Evolutionary conservation across 2,113 vertebrate species (phyloP).

Genomic region (Nipponia nippon): DNA sequence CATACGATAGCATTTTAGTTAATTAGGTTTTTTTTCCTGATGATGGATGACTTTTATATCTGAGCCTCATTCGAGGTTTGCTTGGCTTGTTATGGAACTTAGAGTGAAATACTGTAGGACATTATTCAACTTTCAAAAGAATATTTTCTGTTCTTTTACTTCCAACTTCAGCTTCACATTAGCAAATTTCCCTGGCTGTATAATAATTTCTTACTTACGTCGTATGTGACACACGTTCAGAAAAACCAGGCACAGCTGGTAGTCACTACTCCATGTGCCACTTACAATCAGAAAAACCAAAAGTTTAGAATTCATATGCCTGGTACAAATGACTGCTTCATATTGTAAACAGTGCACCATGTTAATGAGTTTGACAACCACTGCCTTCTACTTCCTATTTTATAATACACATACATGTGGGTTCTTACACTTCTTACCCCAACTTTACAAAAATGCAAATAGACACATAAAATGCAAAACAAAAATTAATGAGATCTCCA

Average conservation of each 20-base stretch:
- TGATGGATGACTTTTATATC: neutral
- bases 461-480: neutral
- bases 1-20: neutral
- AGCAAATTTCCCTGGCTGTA: neutral
- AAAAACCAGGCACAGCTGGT: neutral
- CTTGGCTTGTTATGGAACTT: neutral
- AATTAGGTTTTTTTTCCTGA: neutral
- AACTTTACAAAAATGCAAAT: neutral
- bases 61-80: neutral
- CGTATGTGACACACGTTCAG: neutral
- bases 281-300: neutral
- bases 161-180: neutral
- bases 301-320: neutral
- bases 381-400: neutral
- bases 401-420: neutral
- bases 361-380: neutral
- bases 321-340: neutral
- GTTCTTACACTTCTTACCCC: fast-evolving
- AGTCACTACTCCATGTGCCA: neutral
- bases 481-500: neutral
- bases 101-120: neutral
- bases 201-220: neutral
- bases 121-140: neutral
- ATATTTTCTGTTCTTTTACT: neutral
- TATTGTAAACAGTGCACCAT: neutral